Evolutionary conservation across 2,113 vertebrate genomes (phyloP), one percentile per base, ranked within the genome.

Genomic region (Cyprinodon brontotheroides): DNA sequence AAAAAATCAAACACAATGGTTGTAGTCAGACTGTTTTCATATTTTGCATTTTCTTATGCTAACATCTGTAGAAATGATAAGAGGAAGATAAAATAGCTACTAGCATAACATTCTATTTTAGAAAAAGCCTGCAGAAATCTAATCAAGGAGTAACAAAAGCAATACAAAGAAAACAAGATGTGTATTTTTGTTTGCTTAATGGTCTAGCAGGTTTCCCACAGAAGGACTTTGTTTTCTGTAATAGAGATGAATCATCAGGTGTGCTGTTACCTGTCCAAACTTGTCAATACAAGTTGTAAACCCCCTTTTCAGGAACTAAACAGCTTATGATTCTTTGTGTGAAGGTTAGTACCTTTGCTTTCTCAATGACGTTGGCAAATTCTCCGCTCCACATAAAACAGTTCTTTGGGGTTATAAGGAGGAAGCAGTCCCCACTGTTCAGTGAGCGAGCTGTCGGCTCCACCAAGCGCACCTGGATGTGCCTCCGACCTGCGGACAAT

Each of bases 401-500:
- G 63, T 94, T 89, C 71, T 94, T 93, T 37, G 94, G 91, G 0
- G 94, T 94, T 53, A 95, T 90, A 50, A 95, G 89, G 1, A 95
- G 90, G 86, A 94, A 95, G 78, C 95, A 95, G 89, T 95, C 94
- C 0, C 95, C 95, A 4, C 95, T 95, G 91, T 95, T 95, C 0
- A 95, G 89, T n/a, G 93, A 95, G 29, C 7, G 41, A 11, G 93
- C 89, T 2, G 83, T 86, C 4, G 95, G 94, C 75, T 95, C 94
- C 90, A 95, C 80, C 80, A 95, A 57, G 15, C 95, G 93, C 69
- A 94, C 94, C 86, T 95, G 95, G 38, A 95, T 74, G 1, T 95
- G 94, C 63, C 94, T 87, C 22, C 95, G 93, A 61, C 95, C 95
- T 95, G 43, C 7, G 59, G 29, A 74, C 6, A 14, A 61, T 17